Conservation (phyloP, 2,113 vertebrate species). For the Periophthalmus modestus region DNA sequence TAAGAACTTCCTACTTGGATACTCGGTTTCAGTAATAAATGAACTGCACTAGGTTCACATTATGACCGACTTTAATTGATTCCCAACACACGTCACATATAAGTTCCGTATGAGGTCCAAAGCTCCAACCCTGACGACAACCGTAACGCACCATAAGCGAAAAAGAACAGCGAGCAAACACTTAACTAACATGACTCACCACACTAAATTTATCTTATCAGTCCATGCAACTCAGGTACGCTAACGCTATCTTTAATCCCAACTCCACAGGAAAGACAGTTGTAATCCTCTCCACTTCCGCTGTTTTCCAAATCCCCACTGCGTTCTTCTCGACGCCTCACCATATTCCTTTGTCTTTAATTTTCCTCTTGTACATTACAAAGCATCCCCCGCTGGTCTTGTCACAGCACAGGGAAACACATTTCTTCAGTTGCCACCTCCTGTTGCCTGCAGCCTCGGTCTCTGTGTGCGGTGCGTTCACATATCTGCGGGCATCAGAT, state of each 20-base stretch:
- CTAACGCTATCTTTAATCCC: neutral
- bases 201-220: neutral
- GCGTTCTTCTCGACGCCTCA: constrained; percentile 1
- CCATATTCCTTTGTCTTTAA: constrained; percentile 25
- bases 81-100: too few relatives aligned
- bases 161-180: too few relatives aligned
- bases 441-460: constrained; percentile 23
- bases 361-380: constrained; percentile 44
- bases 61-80: too few relatives aligned
- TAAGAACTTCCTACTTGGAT: too few relatives aligned
- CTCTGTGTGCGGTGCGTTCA: constrained; percentile 39
- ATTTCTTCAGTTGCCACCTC: constrained; percentile 23
- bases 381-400: constrained; percentile 34
- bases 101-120: too few relatives aligned
- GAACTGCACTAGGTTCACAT: too few relatives aligned
- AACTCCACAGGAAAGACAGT: neutral
- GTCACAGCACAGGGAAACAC: constrained; percentile 39
- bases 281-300: neutral
- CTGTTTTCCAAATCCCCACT: neutral
- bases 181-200: neutral
- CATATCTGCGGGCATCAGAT: constrained; percentile 59
- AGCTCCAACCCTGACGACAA: neutral
- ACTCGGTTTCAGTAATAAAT: too few relatives aligned
- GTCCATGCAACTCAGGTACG: neutral
- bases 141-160: neutral